Percentiles rank a stretch among this genome's conserved stretches.
Conservation (phyloP, 2,113 vertebrate species). For the Epinephelus cyanopodus region DNA sequence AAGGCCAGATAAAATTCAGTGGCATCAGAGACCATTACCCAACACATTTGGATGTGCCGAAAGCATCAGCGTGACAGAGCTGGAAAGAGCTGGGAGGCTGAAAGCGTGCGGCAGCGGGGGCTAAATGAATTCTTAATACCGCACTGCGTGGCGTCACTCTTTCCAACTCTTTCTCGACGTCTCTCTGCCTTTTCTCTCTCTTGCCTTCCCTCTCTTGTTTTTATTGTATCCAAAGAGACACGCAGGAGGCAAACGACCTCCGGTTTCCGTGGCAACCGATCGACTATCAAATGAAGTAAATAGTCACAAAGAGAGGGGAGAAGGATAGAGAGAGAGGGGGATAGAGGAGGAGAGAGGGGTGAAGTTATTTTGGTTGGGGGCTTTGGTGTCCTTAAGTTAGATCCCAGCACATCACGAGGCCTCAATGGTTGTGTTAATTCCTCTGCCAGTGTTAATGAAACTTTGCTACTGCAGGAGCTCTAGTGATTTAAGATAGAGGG, state of each 20-base stretch:
- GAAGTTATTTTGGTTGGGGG: conserved; percentile 14
- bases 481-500: too few species aligned
- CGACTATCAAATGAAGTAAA: conserved; percentile 57
- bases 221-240: conserved; percentile 64
- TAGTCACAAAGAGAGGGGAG: neutral
- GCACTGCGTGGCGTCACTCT: conserved; percentile 58
- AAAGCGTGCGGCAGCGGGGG: conserved; percentile 58
- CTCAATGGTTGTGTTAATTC: too few species aligned
- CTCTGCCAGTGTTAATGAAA: neutral
- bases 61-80: conserved; percentile 59
- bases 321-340: neutral
- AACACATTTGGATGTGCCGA: conserved; percentile 27
- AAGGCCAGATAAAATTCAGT: conserved; percentile 21
- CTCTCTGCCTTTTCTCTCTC: conserved; percentile 32
- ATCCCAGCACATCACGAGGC: neutral
- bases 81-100: conserved; percentile 38
- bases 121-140: conserved; percentile 73
- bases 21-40: conserved; percentile 38
- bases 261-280: conserved; percentile 61
- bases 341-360: neutral
- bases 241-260: conserved; percentile 61
- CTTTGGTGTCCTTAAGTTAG: neutral
- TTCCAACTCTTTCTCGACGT: conserved; percentile 17
- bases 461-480: neutral
- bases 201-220: conserved; percentile 28